phyloP scores from a whole-genome alignment of 1,140 invertebrate species.

The Cydia pomonella region DNA sequence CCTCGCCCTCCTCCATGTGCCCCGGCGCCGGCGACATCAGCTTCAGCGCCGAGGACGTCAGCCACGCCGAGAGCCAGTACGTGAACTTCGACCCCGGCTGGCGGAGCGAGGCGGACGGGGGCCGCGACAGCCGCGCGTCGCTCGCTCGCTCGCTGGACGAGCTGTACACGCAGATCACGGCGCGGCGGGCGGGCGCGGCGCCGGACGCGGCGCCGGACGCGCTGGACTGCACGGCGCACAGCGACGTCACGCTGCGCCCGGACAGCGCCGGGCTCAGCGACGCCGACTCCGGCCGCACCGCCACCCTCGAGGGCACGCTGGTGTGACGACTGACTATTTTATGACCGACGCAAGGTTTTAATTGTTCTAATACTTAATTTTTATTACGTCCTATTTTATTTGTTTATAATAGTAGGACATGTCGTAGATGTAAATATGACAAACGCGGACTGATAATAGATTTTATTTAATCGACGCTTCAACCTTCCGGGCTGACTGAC shows the following conservation, averaged over 20 bases:
- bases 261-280: constrained; percentile 78
- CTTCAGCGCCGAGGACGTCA: constrained; percentile 77
- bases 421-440: background rate
- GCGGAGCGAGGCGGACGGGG: constrained; percentile 64
- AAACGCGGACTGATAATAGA: background rate
- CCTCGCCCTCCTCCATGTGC: constrained; percentile 80
- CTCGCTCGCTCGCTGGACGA: constrained; percentile 82
- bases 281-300: constrained; percentile 38
- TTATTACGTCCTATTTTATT: background rate
- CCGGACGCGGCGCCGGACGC: constrained; percentile 50
- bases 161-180: constrained; percentile 81
- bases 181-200: constrained; percentile 51
- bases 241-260: constrained; percentile 69
- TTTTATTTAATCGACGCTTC: background rate
- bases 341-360: background rate
- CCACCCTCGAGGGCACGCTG: background rate
- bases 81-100: constrained; percentile 76
- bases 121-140: constrained; percentile 71
- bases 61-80: constrained; percentile 74
- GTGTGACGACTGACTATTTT: background rate
- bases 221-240: constrained; percentile 65
- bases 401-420: too few species aligned
- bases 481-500: background rate
- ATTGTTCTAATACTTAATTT: background rate
- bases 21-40: constrained; percentile 78